A percentile compares a stretch with the other conserved stretches of the same genome.
These are phyloP conservation scores for Teinopalpus imperialis DNA, from an alignment of 2,888 invertebrate genomes.

Conservation along the genomic window DNA sequence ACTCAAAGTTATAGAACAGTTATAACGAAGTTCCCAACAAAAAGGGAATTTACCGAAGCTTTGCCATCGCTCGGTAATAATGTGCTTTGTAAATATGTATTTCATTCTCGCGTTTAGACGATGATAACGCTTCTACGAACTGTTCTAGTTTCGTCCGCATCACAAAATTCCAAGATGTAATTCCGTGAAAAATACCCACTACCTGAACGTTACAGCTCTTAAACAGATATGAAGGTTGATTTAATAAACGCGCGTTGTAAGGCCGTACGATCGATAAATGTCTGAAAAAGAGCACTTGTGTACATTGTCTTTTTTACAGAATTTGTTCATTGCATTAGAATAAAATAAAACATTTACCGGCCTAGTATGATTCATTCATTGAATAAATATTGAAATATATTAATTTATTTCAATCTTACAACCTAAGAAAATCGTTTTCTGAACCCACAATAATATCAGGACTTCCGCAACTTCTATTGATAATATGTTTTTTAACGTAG, in stretches of 20 bases:
- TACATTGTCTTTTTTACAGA: constrained; percentile 2
- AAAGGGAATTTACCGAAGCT: constrained; percentile 13
- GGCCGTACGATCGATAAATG: constrained; percentile 19
- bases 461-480: too few relatives aligned
- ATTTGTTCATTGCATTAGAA: constrained; percentile 1
- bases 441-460: too few relatives aligned
- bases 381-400: not conserved
- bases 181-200: constrained; percentile 26
- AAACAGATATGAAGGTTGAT: constrained; percentile 21
- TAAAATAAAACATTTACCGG: not conserved
- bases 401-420: too few relatives aligned
- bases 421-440: too few relatives aligned
- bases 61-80: constrained; percentile 1
- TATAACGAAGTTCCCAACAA: constrained; percentile 1
- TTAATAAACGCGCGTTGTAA: constrained; percentile 18
- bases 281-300: constrained; percentile 17
- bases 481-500: too few relatives aligned
- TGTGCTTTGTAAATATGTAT: constrained; percentile 21
- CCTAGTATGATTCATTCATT: not conserved
- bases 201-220: constrained; percentile 10
- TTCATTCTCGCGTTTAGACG: constrained; percentile 1
- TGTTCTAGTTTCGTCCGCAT: constrained; percentile 19
- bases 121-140: constrained; percentile 28
- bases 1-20: not conserved
- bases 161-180: constrained; percentile 25